Conservation (phyloP, 2,797 vertebrate genomes). For the Fistularia tabacaria region DNA sequence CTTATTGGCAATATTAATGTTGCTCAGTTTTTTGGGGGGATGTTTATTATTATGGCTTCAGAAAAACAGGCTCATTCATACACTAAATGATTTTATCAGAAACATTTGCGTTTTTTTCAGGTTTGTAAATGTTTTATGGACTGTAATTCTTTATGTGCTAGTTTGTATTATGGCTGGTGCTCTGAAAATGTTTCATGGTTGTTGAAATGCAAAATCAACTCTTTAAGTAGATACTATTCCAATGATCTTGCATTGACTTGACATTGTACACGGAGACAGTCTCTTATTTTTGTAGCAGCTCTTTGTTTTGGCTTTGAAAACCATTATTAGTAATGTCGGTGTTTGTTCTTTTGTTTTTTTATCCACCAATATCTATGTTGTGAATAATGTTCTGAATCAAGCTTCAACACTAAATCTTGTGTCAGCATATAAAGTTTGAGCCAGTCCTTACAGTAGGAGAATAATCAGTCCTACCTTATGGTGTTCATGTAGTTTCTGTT, state of each 20-base stretch:
- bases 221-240: constrained; percentile 30
- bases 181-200: constrained; percentile 44
- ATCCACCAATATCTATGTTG: constrained; percentile 39
- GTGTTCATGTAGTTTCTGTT: constrained; percentile 49
- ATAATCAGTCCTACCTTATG: constrained; percentile 49
- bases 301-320: constrained; percentile 6
- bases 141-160: constrained; percentile 56
- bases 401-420: constrained; percentile 31
- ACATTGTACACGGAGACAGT: constrained; percentile 13
- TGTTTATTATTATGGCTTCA: constrained; percentile 22
- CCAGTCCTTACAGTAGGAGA: constrained; percentile 35
- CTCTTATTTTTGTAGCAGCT: constrained; percentile 23
- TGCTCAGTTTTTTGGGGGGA: constrained; percentile 19
- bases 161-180: constrained; percentile 66
- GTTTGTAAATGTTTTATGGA: constrained; percentile 22
- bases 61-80: constrained; percentile 24
- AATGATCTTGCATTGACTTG: constrained; percentile 12
- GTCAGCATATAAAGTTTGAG: constrained; percentile 28
- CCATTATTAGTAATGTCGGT: constrained; percentile 11
- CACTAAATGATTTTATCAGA: constrained; percentile 7
- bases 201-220: constrained; percentile 27
- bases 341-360: constrained; percentile 9
- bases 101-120: background rate
- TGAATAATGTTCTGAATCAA: constrained; percentile 32
- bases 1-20: constrained; percentile 37